These are phyloP conservation scores for Vombatus ursinus DNA, from an alignment of 2,113 vertebrate genomes.

Conservation along the genomic window DNA sequence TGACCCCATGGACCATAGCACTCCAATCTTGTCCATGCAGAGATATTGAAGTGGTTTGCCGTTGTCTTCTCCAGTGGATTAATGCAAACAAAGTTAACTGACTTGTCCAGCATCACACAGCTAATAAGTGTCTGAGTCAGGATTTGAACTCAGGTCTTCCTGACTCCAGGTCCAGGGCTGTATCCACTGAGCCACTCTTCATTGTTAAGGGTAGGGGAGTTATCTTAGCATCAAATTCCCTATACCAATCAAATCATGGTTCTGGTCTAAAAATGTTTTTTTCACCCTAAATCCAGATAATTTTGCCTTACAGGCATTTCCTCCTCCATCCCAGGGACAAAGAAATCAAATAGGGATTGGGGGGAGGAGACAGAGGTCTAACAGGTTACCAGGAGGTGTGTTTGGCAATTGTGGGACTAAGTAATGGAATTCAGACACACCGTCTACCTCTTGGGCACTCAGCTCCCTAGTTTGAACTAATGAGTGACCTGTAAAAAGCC, in stretches of 20 bases:
- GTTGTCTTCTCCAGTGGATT: background rate
- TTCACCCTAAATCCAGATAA: background rate
- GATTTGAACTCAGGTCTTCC: background rate
- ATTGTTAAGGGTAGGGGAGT: background rate
- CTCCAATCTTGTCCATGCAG: background rate
- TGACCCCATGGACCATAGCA: background rate
- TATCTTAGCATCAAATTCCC: background rate
- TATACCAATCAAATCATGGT: background rate
- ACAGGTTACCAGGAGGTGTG: no score
- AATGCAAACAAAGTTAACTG: background rate
- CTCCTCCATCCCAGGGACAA: background rate
- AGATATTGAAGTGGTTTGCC: background rate
- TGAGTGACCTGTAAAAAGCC: background rate
- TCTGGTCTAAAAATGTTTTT: background rate
- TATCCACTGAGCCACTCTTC: background rate
- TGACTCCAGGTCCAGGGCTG: background rate
- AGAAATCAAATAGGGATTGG: background rate
- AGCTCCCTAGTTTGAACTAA: background rate
- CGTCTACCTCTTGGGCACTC: background rate
- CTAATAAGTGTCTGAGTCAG: background rate
- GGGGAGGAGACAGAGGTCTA: background rate
- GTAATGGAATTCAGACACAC: background rate
- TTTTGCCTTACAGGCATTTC: background rate
- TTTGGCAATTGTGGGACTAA: background rate
- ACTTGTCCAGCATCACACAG: background rate